Conservation (phyloP, 2,113 vertebrate species). For the Nyctibius bracteatus region DNA sequence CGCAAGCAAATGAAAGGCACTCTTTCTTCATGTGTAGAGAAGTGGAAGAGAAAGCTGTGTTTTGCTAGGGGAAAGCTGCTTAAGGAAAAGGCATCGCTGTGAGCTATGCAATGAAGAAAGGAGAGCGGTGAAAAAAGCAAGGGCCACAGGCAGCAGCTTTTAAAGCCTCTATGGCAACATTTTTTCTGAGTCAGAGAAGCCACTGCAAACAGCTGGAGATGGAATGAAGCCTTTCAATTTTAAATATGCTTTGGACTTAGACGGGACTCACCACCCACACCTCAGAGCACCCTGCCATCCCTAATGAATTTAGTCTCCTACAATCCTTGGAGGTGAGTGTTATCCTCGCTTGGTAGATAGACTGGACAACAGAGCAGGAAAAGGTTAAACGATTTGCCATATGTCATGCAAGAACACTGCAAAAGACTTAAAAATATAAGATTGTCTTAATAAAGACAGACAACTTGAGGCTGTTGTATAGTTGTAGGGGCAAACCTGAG, state of each 20-base stretch:
- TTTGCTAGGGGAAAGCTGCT: background rate
- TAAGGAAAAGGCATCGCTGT: background rate
- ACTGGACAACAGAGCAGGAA: background rate
- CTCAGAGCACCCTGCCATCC: background rate
- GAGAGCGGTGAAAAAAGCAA: background rate
- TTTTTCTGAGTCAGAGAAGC: background rate
- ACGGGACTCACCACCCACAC: background rate
- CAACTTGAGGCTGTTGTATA: rapidly evolving
- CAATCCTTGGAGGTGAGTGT: background rate
- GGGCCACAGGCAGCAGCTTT: background rate
- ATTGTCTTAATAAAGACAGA: background rate
- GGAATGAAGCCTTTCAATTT: background rate
- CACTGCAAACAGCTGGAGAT: background rate
- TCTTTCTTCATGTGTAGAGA: background rate
- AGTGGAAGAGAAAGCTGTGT: background rate
- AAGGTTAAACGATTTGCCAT: background rate
- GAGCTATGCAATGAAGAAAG: background rate
- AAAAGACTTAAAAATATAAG: background rate
- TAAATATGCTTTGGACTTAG: background rate
- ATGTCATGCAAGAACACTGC: background rate
- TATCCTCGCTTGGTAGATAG: background rate
- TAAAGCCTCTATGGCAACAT: background rate
- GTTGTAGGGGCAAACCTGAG: background rate
- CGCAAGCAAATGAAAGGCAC: background rate
- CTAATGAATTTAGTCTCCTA: background rate